Evolutionary conservation across 2,797 vertebrate species (phyloP), one percentile per base, ranked within the genome.

Genomic region (Tenualosa thibaudeaui): DNA sequence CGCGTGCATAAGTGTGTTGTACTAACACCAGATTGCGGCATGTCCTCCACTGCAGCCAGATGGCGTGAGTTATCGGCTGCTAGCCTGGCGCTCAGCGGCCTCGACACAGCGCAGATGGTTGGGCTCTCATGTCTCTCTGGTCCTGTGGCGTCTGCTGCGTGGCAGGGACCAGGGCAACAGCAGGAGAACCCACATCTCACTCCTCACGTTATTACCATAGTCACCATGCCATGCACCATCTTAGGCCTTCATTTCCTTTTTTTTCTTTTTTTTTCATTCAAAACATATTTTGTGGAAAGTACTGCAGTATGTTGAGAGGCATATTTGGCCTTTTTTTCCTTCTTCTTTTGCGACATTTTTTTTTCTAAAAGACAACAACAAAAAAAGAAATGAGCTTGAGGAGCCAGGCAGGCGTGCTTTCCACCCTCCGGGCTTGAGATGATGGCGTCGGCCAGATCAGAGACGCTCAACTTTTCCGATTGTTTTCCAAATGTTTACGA

Each of bases 41-140:
- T 78, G 40, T 78, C 71, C 17, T 78, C 71, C 40, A 43, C 37
- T 17, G 71, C 90, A 89, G 90, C 89, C 93, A 94, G 93, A 93
- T 93, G 93, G 92, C 91, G 88, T 84, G 83, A 91, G 90, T 93
- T 93, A 93, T 88, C 89, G 87, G 89, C 84, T 89, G 88, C 86
- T 56, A 56, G 54, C 12, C 65, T 78, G 40, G 3, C 13, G 40
- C 71, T 46, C 37, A 17, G 17, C 19, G 37, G 71, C 40, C 54
- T 56, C 5, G 17, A 19, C 37, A 46, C 40, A 37, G 71, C 9
- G 83, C 93, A 93, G 93, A 95, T 93, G 94, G 93, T 92, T 93
- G 90, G 93, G 92, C 93, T 91, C 71, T 78, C 15, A 6, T 46
- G 71, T 78, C 37, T 51, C 92, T 91, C 90, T 40, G 92, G 93